These are phyloP conservation scores for Liolophura sinensis DNA, from an alignment of 1,140 invertebrate genomes.

Conservation along the genomic window DNA sequence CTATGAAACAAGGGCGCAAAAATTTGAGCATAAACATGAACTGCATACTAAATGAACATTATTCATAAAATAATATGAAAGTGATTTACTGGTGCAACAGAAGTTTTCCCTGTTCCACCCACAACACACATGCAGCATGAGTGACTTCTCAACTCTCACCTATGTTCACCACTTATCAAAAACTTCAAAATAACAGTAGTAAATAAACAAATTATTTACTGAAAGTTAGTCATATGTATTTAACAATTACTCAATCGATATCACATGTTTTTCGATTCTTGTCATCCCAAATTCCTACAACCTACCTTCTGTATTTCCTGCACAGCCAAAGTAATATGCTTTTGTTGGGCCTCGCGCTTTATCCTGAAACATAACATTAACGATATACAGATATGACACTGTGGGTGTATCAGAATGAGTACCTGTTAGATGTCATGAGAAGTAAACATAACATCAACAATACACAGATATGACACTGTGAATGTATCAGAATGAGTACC, in stretches of 20 bases:
- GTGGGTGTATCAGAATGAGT: not conserved
- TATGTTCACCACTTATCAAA: not conserved
- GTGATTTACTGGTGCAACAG: not conserved
- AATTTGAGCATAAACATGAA: too few species aligned
- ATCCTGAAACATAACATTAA: constrained; percentile 43
- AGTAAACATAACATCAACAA: not conserved
- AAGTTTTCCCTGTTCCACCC: not conserved
- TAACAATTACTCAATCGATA: not conserved
- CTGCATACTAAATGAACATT: too few species aligned
- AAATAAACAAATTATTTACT: not conserved
- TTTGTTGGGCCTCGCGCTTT: constrained; percentile 58
- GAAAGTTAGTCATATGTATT: too few species aligned
- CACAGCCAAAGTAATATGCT: constrained; percentile 58
- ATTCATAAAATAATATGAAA: too few species aligned
- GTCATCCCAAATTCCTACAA: not conserved
- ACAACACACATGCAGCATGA: too few species aligned
- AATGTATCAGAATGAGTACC: not conserved
- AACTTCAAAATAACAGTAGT: not conserved
- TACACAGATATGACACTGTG: too few species aligned
- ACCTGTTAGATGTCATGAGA: not conserved
- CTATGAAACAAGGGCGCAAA: too few species aligned
- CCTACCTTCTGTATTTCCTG: constrained; percentile 56
- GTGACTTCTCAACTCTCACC: too few species aligned
- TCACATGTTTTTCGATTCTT: not conserved
- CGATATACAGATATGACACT: too few species aligned